Evolutionary conservation across 2,797 vertebrate genomes (phyloP).

Genomic region (Psittacula derbiana): DNA sequence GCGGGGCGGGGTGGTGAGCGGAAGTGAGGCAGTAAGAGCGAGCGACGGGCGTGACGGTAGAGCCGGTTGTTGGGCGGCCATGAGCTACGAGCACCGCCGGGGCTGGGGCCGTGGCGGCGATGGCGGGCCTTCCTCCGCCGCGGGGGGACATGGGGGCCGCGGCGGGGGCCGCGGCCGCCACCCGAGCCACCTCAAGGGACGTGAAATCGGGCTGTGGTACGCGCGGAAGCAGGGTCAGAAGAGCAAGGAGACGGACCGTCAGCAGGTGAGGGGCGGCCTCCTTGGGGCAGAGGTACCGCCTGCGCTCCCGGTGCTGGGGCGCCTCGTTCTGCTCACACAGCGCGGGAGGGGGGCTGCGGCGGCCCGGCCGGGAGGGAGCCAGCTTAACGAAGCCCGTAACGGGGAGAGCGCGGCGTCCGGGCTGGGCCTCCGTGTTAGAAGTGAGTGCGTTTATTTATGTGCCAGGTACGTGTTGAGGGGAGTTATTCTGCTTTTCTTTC

Average conservation of each 20-base stretch:
- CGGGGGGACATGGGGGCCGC: slow-evolving; percentile 34
- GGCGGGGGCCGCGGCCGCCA: slow-evolving; percentile 81
- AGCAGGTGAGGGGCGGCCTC: slow-evolving; percentile 69
- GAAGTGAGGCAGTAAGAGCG: neutral
- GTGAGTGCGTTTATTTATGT: neutral
- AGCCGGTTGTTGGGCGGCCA: neutral
- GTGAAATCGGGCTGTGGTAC: slow-evolving; percentile 96
- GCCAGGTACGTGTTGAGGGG: neutral
- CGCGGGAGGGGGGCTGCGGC: neutral
- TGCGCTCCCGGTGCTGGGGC: neutral
- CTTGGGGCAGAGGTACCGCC: neutral
- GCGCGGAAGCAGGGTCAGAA: slow-evolving; percentile 85
- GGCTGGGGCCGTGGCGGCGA: slow-evolving; percentile 64
- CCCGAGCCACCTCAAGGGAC: slow-evolving; percentile 89
- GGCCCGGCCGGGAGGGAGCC: neutral
- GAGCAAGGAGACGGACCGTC: slow-evolving; percentile 83
- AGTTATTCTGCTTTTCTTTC: neutral
- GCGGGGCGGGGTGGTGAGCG: neutral
- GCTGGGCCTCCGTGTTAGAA: neutral
- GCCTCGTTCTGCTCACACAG: neutral
- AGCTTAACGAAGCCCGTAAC: neutral
- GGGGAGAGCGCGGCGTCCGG: neutral
- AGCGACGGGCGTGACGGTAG: neutral
- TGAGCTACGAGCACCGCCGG: slow-evolving; percentile 73
- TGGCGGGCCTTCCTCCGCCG: neutral